Base-by-base conservation (phyloP, 35 echinoderm and acorn worm species). In the Amphiura filiformis region DNA sequence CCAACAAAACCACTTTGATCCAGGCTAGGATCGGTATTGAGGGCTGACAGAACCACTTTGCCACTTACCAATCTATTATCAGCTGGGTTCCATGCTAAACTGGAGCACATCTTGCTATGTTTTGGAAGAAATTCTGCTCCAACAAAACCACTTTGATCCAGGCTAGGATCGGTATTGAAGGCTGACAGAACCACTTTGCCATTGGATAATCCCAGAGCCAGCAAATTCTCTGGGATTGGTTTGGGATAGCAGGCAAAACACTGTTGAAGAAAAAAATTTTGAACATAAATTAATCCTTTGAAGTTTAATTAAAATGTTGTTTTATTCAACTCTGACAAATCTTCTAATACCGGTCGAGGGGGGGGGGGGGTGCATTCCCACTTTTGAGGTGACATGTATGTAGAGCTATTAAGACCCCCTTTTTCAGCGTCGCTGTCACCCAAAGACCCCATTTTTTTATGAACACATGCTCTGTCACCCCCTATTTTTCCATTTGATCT, bases 171-270 rank as follows among this genome's bases (percentile, higher is more conserved):
- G 1, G 82, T 81, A 28, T 85, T 78, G 64, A 98, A 98, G 13
- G 86, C 82, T 22, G 92, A 89, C 23, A 98, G 65, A 0, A 98
- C 41, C 31, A 98, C 95, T 82, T 91, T 93, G 28, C 95, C 95
- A 32, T 78, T 91, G 0, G 92, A 91, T 32, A 98, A 76, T 4
- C 95, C 95, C 13, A 98, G 39, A 17, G 82, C 89, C 2, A 94
- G 36, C 0, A 90, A 32, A 38, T 94, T 91, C 39, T 94, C 95
- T 33, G 92, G 83, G 2, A 88, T 78, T 31, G 57, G 75, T 36
- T 98, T 98, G 35, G 95, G 95, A 56, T 91, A 94, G 42, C 86
- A 80, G 31, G 92, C 92, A 89, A 94, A 91, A 79, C 95, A 98
- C 95, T 98, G 77, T 14, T 52, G 44, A 42, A 88, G 57, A 82